phyloP scores from a whole-genome alignment of 2,113 vertebrate species.

The Mesoclemmys tuberculata region DNA sequence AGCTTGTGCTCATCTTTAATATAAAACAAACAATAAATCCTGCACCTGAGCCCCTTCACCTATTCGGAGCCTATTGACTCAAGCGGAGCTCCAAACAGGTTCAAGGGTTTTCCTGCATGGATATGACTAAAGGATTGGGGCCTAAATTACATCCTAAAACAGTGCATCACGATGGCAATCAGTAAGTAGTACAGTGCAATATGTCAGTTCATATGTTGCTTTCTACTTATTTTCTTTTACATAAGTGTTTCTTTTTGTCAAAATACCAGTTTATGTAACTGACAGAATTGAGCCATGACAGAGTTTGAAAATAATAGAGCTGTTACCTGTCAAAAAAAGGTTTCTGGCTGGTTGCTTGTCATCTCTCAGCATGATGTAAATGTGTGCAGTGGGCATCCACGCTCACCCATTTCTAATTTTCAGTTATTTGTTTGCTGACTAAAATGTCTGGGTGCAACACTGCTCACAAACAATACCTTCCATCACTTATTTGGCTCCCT shows the following conservation, averaged over 20 bases:
- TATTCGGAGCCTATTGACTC: rapidly evolving
- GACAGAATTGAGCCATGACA: background rate
- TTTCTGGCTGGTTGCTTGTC: background rate
- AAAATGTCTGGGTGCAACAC: conserved; percentile 15
- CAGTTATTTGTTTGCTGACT: conserved; percentile 15
- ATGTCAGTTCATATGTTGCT: background rate
- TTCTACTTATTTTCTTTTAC: background rate
- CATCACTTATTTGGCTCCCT: background rate
- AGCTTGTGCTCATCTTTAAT: background rate
- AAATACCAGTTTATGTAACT: background rate
- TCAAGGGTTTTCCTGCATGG: rapidly evolving
- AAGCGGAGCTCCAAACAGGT: rapidly evolving
- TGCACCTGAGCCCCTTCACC: rapidly evolving
- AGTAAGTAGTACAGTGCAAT: rapidly evolving
- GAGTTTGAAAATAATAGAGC: background rate
- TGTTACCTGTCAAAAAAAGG: rapidly evolving
- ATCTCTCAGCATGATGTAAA: background rate
- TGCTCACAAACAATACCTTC: conserved; percentile 27
- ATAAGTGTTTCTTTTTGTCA: rapidly evolving
- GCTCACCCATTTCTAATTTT: background rate
- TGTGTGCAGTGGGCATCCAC: background rate
- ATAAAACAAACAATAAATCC: rapidly evolving
- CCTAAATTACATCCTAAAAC: rapidly evolving
- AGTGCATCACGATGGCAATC: rapidly evolving
- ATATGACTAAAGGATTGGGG: rapidly evolving